Conservation (phyloP, 1,140 invertebrate genomes). For the Ditylenchus dipsaci region DNA sequence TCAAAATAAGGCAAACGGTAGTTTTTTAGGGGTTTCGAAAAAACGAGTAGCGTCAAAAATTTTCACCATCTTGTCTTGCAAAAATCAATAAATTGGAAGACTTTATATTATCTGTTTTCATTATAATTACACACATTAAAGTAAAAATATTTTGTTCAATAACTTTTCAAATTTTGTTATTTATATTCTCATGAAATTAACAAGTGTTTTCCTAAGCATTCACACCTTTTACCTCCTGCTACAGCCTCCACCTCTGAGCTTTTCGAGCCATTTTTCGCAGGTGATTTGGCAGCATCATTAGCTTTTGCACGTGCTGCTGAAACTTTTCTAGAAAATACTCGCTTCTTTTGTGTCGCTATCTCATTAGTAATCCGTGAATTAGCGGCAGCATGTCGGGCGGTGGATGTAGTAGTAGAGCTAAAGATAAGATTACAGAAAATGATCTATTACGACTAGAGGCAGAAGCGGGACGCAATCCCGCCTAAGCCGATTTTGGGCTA, state of each 20-base stretch:
- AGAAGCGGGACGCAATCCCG: too few relatives aligned
- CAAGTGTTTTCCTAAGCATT: background rate
- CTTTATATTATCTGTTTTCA: too few relatives aligned
- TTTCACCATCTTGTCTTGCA: too few relatives aligned
- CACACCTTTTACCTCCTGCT: slow-evolving; percentile 18
- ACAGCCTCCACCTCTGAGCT: background rate
- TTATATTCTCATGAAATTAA: background rate
- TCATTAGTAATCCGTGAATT: background rate
- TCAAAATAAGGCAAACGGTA: too few relatives aligned
- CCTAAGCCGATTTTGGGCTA: too few relatives aligned
- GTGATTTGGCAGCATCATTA: background rate
- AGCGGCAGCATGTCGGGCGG: background rate
- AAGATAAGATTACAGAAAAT: too few relatives aligned
- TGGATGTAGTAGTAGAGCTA: background rate
- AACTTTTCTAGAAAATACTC: background rate
- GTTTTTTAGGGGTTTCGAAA: too few relatives aligned
- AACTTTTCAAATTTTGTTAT: too few relatives aligned
- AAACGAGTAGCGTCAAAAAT: too few relatives aligned
- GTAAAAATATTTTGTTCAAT: background rate
- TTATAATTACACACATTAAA: too few relatives aligned
- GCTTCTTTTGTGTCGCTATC: background rate
- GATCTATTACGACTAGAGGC: too few relatives aligned
- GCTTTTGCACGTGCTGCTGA: background rate
- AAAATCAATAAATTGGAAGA: too few relatives aligned
- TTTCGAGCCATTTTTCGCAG: background rate